Evolutionary conservation across 2,113 vertebrate genomes (phyloP), one percentile per base, ranked within the genome.

Genomic region (Paradisaea rubra): DNA sequence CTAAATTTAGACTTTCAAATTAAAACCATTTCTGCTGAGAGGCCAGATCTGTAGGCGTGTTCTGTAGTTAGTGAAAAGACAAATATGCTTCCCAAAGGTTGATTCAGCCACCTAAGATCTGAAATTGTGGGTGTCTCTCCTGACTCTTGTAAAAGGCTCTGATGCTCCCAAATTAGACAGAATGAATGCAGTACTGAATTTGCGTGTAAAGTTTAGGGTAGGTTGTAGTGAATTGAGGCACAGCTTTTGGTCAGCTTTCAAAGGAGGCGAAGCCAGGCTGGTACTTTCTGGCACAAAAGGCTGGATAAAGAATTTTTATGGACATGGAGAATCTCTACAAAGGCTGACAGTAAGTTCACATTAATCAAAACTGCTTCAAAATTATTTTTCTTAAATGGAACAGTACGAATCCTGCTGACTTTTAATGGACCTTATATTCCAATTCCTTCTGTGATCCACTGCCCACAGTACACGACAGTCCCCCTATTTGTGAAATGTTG

Each of bases 1-100:
- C 73, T 96, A 94, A 92, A 86, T 93, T 86, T 92, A 91, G 72
- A 41, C 72, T 77, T 91, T 54, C 27, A 88, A 83, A 90, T 94
- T 93, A 70, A 91, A 96, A 86, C 86, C 60, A 52, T 71, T 76
- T 86, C 76, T 88, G 35, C 41, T 47, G 60, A 83, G 82, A 90
- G 71, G 39, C 42, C 63, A 22, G 73, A 59, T 82, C 57, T 89
- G 14, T 80, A 35, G 47, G 42, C 88, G 41, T 59, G 22, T 86
- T 73, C 35, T 93, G 85, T 33, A 80, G 39, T 77, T 82, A 80
- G 41, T 60, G 71, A 42, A 73, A 47, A 82, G 37, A 24, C 53
- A 80, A 15, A 85, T 84, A 53, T 77, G 14, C 9, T 83, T 89
- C 33, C 20, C 59, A 77, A 74, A 88, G 71, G 50, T 88, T 65